phyloP scores from a whole-genome alignment of 2,113 vertebrate species.

The Calyptommatus sinebrachiatus region DNA sequence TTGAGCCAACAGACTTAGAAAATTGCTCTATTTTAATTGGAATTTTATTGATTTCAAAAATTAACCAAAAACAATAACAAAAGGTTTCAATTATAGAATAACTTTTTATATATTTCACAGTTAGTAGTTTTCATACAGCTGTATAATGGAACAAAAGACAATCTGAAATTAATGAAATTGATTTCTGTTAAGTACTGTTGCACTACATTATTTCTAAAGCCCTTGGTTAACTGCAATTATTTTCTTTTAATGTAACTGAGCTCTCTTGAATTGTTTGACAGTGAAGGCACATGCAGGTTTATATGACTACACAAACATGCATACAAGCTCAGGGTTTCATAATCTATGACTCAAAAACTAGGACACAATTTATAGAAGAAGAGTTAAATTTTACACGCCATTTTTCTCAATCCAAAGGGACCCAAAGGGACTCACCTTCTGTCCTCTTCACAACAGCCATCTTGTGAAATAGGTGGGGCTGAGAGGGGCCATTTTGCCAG shows the following conservation, averaged over 20 bases:
- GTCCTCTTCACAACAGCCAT: too few relatives aligned
- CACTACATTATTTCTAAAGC: conserved; percentile 43
- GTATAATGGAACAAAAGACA: conserved; percentile 53
- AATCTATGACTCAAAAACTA: too few relatives aligned
- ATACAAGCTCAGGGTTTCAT: background rate
- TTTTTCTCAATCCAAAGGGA: too few relatives aligned
- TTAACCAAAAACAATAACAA: conserved; percentile 46
- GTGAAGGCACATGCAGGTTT: conserved; percentile 10
- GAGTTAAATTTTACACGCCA: too few relatives aligned
- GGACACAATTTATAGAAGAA: too few relatives aligned
- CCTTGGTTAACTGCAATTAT: conserved; percentile 27
- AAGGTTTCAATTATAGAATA: conserved; percentile 49
- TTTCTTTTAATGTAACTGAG: conserved; percentile 20
- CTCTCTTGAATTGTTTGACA: conserved; percentile 38
- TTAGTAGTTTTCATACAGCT: conserved; percentile 49
- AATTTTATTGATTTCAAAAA: conserved; percentile 62
- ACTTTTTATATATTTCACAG: conserved; percentile 58
- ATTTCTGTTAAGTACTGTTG: conserved; percentile 40
- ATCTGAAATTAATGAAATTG: conserved; percentile 59
- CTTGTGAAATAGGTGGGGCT: too few relatives aligned
- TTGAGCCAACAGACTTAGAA: conserved; percentile 38
- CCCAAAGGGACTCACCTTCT: too few relatives aligned
- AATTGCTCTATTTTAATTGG: conserved; percentile 45
- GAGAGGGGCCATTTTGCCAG: too few relatives aligned
- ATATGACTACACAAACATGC: background rate